Percentiles rank a stretch among this genome's conserved stretches.
Conservation (phyloP, 2,113 vertebrate genomes). For the Salvator merianae region DNA sequence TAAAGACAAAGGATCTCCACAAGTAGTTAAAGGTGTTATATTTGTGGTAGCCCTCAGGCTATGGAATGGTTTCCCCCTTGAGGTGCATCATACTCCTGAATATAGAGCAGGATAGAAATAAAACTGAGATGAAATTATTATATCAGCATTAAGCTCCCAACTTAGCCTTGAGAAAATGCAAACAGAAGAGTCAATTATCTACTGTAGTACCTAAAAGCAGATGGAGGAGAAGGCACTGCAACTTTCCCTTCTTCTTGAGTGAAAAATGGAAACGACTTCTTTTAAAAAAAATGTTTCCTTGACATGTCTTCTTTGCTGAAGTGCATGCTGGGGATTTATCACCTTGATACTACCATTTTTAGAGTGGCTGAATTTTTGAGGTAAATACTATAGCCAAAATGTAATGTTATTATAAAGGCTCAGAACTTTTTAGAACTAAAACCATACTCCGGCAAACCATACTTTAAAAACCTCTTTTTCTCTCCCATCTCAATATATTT, state of each 20-base stretch:
- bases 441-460: background rate
- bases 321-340: background rate
- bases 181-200: background rate
- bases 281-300: background rate
- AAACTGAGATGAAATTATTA: slow-evolving; percentile 20
- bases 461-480: background rate
- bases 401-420: accelerated
- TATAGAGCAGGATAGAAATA: background rate
- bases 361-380: background rate
- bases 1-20: background rate
- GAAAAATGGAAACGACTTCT: background rate
- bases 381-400: background rate
- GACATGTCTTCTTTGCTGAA: slow-evolving; percentile 1
- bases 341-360: slow-evolving; percentile 2
- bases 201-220: background rate
- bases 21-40: background rate
- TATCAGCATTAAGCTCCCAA: slow-evolving; percentile 8
- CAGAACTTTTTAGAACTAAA: background rate
- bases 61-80: too few species aligned
- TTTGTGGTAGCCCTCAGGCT: background rate
- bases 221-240: background rate
- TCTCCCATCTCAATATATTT: background rate
- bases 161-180: background rate
- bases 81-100: too few species aligned
- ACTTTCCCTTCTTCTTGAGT: background rate